Percentiles rank a stretch among this genome's conserved stretches.
These are phyloP conservation scores for Oncorhynchus tshawytscha DNA, from an alignment of 2,113 vertebrate species.

Conservation along the genomic window DNA sequence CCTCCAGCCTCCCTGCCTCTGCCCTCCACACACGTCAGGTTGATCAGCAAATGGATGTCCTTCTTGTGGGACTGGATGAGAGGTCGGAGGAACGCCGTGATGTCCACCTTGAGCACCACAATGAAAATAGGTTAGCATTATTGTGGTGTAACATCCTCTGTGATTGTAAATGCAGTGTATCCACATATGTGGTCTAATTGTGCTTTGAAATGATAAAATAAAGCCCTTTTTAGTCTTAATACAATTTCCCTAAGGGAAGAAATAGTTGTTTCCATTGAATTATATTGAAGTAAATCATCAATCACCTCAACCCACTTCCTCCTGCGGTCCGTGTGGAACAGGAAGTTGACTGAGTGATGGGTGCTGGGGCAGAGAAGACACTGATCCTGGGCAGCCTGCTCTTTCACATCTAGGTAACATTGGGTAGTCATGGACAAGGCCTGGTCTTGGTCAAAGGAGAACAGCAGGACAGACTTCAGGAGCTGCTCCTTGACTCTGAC, in stretches of 20 bases:
- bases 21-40: conserved; percentile 76
- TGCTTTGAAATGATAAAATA: too few relatives aligned
- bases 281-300: too few relatives aligned
- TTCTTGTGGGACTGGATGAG: conserved; percentile 74
- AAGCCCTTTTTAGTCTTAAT: too few relatives aligned
- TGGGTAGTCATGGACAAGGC: conserved; percentile 57
- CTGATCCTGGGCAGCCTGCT: conserved; percentile 48
- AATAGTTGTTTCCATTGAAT: too few relatives aligned
- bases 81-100: conserved; percentile 83
- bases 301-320: conserved; percentile 78
- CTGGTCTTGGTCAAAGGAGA: conserved; percentile 72
- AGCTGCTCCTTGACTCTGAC: conserved; percentile 82
- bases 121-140: too few relatives aligned
- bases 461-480: conserved; percentile 87
- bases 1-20: conserved; percentile 39
- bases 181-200: too few relatives aligned
- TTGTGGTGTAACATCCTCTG: too few relatives aligned
- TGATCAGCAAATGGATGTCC: conserved; percentile 77
- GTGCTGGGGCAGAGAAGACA: conserved; percentile 61
- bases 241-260: too few relatives aligned
- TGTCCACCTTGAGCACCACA: conserved; percentile 64
- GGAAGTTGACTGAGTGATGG: conserved; percentile 68
- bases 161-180: too few relatives aligned
- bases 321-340: conserved; percentile 56
- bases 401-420: conserved; percentile 75